These are phyloP conservation scores for Solenopsis fugax DNA, from an alignment of 1,140 invertebrate species.

Conservation along the genomic window DNA sequence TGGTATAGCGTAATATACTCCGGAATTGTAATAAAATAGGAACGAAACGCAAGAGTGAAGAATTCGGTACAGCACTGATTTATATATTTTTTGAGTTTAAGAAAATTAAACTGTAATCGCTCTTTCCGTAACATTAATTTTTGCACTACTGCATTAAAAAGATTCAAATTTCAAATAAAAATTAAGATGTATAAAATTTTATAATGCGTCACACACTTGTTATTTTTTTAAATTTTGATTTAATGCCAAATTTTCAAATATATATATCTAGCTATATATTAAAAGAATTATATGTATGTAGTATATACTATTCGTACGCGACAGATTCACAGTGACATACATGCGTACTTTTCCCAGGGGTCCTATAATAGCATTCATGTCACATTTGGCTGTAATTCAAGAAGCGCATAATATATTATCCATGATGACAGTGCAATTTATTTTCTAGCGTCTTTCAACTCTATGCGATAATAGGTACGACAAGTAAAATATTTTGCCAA, in stretches of 20 bases:
- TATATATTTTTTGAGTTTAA: background rate
- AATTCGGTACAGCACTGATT: background rate
- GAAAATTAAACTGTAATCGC: background rate
- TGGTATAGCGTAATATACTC: background rate
- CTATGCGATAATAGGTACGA: background rate
- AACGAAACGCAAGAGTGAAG: background rate
- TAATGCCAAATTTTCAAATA: background rate
- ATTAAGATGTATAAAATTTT: background rate
- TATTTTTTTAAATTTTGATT: background rate
- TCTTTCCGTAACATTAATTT: slow-evolving; percentile 7
- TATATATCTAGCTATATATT: background rate
- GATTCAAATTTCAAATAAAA: background rate
- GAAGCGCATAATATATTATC: slow-evolving; percentile 11
- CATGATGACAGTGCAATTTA: slow-evolving; percentile 13
- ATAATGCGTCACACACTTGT: background rate
- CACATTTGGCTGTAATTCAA: slow-evolving; percentile 13
- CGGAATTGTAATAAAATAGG: background rate
- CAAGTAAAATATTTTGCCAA: slow-evolving; percentile 13
- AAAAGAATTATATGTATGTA: background rate
- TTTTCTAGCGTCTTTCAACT: slow-evolving; percentile 4
- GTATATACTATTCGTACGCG: background rate
- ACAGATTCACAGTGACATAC: background rate
- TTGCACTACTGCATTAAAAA: background rate
- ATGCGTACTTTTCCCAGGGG: background rate
- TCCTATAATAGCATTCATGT: background rate